These are phyloP conservation scores for Tinamus guttatus DNA, from an alignment of 2,113 vertebrate species.

Conservation along the genomic window DNA sequence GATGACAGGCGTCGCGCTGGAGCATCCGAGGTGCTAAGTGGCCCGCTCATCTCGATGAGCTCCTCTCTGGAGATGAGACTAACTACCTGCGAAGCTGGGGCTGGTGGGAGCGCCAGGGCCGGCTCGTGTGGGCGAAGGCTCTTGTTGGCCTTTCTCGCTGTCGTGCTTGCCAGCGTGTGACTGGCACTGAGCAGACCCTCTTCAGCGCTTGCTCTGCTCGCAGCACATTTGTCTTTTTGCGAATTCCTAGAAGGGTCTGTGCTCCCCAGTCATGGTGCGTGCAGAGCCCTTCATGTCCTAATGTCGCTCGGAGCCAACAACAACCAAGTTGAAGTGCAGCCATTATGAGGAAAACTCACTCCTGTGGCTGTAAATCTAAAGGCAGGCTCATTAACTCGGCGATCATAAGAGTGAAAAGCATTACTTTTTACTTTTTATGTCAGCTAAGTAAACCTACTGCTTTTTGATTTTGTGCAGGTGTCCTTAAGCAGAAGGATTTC, in stretches of 20 bases:
- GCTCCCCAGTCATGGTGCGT: neutral
- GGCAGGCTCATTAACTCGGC: accelerated
- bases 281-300: neutral
- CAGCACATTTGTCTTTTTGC: neutral
- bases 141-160: accelerated
- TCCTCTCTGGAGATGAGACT: neutral
- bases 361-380: accelerated
- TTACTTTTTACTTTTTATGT: neutral
- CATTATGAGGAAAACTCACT: accelerated
- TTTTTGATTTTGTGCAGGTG: neutral
- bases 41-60: neutral
- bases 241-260: neutral
- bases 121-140: neutral
- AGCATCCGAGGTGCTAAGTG: neutral
- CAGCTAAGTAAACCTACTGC: neutral
- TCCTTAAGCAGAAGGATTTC: neutral
- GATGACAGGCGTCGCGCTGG: neutral
- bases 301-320: neutral
- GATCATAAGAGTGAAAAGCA: neutral
- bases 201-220: neutral
- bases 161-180: neutral
- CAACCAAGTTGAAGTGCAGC: neutral
- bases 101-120: neutral
- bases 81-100: neutral
- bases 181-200: neutral